Evolutionary conservation across 2,797 vertebrate species (phyloP), one percentile per base, ranked within the genome.

Genomic region (Euthynnus affinis): DNA sequence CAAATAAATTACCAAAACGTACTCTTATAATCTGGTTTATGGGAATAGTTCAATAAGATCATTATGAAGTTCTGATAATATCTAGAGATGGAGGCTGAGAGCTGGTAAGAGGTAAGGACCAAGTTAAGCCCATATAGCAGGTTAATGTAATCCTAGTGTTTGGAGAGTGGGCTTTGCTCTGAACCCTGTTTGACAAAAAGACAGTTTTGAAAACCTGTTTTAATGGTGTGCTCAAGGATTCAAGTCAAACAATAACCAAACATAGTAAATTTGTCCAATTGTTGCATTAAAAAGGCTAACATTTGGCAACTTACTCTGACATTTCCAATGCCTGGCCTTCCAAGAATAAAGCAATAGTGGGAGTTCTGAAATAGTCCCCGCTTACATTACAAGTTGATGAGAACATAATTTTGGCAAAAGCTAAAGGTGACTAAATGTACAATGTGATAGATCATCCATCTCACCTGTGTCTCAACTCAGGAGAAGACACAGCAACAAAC

Each of bases 331-430:
- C 22, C 27, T 15, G 9, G 48, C 34, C 3, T n/a, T 42, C 42
- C 34, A 53, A 65, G 44, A 48, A 55, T 22, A 59, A 60, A 71
- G 2, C 25, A 34, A 61, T 60, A 15, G 25, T 25, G 9, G 7
- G 23, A 44, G n/a, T 48, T 59, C 71, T 46, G 12, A 73, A 80
- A 40, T n/a, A 57, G 8, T 37, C 42, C 4, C 4, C 56, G 27
- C 8, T 71, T 32, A 20, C 55, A 25, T 58, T 63, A 60, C 13
- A 22, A 52, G 78, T 66, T 55, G 22, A 78, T 59, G 25, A 79
- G 9, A 61, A 51, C 53, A 52, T 52, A 29, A 48, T 5, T 51
- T 29, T 70, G 46, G 46, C 70, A 72, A 64, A 80, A 6, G 63
- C 32, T 23, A 14, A 20, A 64, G 6, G 57, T 63, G 67, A 56